phyloP scores from a whole-genome alignment of 1,140 invertebrate genomes.

The Capitella teleta region DNA sequence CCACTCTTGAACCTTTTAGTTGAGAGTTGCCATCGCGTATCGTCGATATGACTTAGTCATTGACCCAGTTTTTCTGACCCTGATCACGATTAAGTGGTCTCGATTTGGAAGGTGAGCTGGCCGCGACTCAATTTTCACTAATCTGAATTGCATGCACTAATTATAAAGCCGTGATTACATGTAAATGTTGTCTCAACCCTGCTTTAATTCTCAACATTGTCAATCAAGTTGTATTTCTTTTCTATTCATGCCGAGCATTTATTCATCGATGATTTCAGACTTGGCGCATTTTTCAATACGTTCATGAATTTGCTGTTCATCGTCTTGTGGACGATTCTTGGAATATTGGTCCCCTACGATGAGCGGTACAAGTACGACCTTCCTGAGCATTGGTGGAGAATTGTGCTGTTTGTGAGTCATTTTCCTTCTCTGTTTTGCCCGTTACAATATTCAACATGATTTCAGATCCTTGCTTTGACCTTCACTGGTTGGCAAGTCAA shows the following conservation, averaged over 20 bases:
- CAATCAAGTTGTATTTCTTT: too few species aligned
- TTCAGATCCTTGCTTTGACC: constrained; percentile 21
- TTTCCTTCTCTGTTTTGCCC: background rate
- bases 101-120: constrained; percentile 28
- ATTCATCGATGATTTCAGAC: too few species aligned
- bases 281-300: constrained; percentile 22
- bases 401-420: constrained; percentile 27
- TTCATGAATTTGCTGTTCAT: constrained; percentile 34
- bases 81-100: constrained; percentile 25
- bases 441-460: background rate
- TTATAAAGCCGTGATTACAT: too few species aligned
- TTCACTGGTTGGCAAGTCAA: constrained; percentile 30
- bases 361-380: constrained; percentile 24
- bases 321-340: constrained; percentile 31
- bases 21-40: constrained; percentile 23
- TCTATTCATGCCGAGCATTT: too few species aligned
- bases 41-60: constrained; percentile 29
- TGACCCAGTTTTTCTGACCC: constrained; percentile 20
- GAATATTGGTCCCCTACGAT: constrained; percentile 28
- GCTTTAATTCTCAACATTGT: too few species aligned
- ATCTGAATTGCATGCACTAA: too few species aligned
- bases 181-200: too few species aligned
- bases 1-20: constrained; percentile 16
- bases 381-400: constrained; percentile 31
- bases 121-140: too few species aligned